Evolutionary conservation across 2,888 invertebrate genomes (phyloP).

Genomic region (Tinea pellionella): DNA sequence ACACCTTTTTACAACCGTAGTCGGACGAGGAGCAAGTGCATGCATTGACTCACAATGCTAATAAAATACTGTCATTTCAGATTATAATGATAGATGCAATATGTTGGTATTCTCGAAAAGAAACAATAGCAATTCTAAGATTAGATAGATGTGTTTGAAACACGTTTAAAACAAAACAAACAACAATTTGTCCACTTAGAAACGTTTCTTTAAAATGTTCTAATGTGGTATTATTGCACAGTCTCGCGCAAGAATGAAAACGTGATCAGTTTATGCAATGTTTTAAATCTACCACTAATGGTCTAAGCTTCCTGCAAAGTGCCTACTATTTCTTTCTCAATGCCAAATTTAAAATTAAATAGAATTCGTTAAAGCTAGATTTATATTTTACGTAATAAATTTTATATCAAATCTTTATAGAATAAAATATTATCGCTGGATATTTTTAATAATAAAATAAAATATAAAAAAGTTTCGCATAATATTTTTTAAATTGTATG

Average conservation of each 20-base stretch:
- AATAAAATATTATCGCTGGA: background rate
- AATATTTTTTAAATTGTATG: no score
- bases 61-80: no score
- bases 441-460: background rate
- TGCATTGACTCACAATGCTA: no score
- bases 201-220: background rate
- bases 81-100: background rate
- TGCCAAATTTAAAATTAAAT: background rate
- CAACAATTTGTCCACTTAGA: background rate
- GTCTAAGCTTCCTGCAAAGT: background rate
- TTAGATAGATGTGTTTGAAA: no score
- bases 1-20: no score
- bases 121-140: no score
- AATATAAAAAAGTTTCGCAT: no score
- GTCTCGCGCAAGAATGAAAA: slow-evolving; percentile 12
- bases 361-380: background rate
- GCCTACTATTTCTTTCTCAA: background rate
- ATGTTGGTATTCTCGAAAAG: no score
- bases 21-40: no score
- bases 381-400: background rate
- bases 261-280: slow-evolving; percentile 28
- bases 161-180: no score
- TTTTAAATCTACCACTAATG: background rate
- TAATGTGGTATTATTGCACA: background rate
- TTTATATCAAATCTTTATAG: background rate